Evolutionary conservation across 2,888 invertebrate species (phyloP), one percentile per base, ranked within the genome.

Genomic region (Agrochola lychnidis): DNA sequence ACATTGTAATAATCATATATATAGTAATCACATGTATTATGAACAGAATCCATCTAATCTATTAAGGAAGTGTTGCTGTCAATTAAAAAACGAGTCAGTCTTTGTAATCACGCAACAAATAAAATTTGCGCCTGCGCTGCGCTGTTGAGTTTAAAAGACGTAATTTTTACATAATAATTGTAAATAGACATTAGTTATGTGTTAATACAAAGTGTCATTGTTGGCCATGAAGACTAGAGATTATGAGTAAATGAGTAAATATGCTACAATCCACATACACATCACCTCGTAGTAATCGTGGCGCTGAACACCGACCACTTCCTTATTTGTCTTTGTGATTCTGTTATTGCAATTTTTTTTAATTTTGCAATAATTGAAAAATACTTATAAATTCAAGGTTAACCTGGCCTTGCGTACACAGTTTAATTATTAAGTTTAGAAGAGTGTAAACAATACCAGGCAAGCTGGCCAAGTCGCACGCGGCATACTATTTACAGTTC

Each of bases 321-420:
- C 96, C 96, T 95, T 93, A 94, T 96, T 95, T 94, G 93, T 93
- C 93, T 93, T 92, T 91, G 91, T 92, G 92, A 89, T 94, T 93
- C 93, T 93, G 93, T 93, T 94, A 92, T 92, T 92, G 93, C 94
- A 93, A 95, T 94, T 14, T 45, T 45, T 45, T 14, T 45, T 45
- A 45, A 14, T 45, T 45, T 14, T 45, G 4, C 45, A 94, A 94
- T 89, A 89, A 93, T 93, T 4, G 45, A 94, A 93, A 94, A 94
- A 93, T 93, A 93, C 92, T 91, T 92, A 92, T 92, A 90, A 90
- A 91, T 91, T 90, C 95, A 95, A 96, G 96, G 96, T 93, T 91
- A 89, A 89, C 81, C 83, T 88, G 95, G 94, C 96, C 95, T 95
- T 96, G 96, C 95, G 94, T 94, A 95, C 94, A 90, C 94, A 93